Percentiles rank a stretch among this genome's conserved stretches.
phyloP scores from a whole-genome alignment of 2,797 vertebrate species.

The Pangasius larnaudii region DNA sequence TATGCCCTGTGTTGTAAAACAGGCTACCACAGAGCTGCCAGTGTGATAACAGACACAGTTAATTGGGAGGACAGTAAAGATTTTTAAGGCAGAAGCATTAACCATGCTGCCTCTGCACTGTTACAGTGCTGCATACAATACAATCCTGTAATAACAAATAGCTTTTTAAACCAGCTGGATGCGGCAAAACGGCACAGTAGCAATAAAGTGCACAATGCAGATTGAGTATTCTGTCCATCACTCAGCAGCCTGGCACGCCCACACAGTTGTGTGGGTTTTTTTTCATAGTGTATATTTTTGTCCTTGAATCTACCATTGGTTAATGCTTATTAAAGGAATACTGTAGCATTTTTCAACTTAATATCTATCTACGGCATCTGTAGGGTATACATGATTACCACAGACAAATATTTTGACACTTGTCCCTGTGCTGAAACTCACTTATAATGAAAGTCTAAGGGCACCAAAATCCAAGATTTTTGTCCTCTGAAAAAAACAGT shows the following conservation, averaged over 20 bases:
- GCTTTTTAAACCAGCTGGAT: background rate
- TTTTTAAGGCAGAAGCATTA: background rate
- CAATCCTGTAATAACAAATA: background rate
- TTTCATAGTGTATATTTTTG: background rate
- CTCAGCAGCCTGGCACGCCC: background rate
- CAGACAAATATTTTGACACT: background rate
- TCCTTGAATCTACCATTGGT: background rate
- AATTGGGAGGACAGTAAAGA: conserved; percentile 2
- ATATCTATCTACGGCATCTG: background rate
- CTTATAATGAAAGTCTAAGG: background rate
- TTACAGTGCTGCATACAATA: background rate
- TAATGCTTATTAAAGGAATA: background rate
- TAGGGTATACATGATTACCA: background rate
- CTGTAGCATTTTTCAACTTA: background rate
- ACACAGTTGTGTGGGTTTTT: background rate
- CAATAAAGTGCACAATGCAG: background rate
- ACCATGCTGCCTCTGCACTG: background rate
- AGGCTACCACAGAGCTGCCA: background rate
- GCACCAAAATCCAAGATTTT: background rate
- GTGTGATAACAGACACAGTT: background rate
- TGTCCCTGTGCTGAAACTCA: background rate
- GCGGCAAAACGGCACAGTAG: background rate
- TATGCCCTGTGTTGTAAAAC: background rate
- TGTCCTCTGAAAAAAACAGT: too few relatives aligned
- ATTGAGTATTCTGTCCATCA: conserved; percentile 2